These are phyloP conservation scores for Candoia aspera DNA, from an alignment of 2,113 vertebrate genomes.

Conservation along the genomic window DNA sequence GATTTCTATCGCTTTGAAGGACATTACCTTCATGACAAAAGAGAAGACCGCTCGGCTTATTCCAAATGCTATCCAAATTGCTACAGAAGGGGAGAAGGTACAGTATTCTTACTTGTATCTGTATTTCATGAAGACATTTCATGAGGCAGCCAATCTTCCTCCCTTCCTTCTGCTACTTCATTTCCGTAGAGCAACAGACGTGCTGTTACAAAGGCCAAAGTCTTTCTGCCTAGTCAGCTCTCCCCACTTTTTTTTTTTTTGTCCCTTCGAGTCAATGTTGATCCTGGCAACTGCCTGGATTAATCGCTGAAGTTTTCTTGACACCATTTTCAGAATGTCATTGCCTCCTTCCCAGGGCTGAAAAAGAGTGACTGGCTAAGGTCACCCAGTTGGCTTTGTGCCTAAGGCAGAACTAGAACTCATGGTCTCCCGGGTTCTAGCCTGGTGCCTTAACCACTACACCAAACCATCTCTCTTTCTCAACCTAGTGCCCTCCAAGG, in stretches of 20 bases:
- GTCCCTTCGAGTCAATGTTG: background rate
- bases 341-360: background rate
- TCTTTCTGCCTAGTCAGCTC: background rate
- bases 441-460: background rate
- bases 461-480: background rate
- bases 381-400: background rate
- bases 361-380: background rate
- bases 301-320: background rate
- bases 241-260: background rate
- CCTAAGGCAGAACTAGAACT: background rate
- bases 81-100: constrained; percentile 87
- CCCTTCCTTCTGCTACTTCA: background rate
- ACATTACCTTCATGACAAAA: constrained; percentile 83
- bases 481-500: background rate
- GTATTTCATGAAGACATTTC: background rate
- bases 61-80: constrained; percentile 93
- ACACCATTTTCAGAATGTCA: background rate
- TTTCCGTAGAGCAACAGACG: background rate
- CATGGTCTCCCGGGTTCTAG: background rate
- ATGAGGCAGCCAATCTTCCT: background rate
- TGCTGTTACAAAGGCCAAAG: background rate
- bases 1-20: constrained; percentile 85
- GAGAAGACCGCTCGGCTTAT: constrained; percentile 92
- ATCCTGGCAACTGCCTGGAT: background rate
- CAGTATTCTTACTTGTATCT: background rate